Evolutionary conservation across 2,797 vertebrate species (phyloP).

Genomic region (Cichlasoma orientale): DNA sequence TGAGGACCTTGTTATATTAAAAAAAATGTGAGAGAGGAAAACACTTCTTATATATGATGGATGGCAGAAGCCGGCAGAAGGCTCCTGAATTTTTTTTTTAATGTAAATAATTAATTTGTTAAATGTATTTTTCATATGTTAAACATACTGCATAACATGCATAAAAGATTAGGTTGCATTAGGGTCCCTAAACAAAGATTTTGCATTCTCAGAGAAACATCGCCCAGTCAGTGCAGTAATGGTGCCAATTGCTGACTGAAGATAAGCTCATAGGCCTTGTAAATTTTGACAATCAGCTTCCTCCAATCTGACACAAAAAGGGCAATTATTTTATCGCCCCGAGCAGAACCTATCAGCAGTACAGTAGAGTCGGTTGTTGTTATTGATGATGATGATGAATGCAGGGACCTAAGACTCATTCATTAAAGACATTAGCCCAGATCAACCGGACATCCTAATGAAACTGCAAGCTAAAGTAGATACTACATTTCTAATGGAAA

Average conservation of each 20-base stretch:
- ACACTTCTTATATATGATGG: background rate
- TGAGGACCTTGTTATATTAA: conserved; percentile 10
- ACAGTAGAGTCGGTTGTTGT: conserved; percentile 15
- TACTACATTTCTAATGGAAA: background rate
- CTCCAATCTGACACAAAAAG: conserved; percentile 15
- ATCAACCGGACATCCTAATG: conserved; percentile 17
- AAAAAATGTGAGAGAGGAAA: background rate
- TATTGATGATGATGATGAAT: conserved; percentile 32
- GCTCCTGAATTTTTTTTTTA: background rate
- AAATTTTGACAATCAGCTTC: conserved; percentile 7
- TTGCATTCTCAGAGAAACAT: background rate
- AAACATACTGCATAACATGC: background rate
- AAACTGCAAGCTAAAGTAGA: background rate
- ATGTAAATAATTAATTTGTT: background rate
- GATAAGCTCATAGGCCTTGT: background rate
- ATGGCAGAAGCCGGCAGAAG: background rate
- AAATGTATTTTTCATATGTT: background rate
- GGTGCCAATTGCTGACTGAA: background rate
- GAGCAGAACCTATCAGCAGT: conserved; percentile 20
- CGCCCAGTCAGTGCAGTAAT: background rate
- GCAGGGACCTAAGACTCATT: background rate
- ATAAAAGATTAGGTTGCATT: background rate
- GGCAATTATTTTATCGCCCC: conserved; percentile 36
- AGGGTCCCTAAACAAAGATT: background rate
- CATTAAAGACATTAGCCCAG: background rate